These are phyloP conservation scores for Bradynema listronoti DNA, from an alignment of 1,140 invertebrate genomes.

Conservation along the genomic window DNA sequence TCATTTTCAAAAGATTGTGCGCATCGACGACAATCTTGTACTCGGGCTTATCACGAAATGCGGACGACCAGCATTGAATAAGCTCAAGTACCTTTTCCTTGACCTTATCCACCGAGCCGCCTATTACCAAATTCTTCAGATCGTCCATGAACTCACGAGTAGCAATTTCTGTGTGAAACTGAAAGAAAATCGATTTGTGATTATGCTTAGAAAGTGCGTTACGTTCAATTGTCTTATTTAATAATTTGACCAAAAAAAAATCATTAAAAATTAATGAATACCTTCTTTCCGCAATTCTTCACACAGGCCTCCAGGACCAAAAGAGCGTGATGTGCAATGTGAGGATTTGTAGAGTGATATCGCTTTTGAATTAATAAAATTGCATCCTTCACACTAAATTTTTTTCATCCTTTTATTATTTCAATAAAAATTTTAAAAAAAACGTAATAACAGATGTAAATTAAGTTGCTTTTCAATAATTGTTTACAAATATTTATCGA, in stretches of 20 bases:
- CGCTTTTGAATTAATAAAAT: constrained; percentile 48
- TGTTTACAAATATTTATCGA: too few species aligned
- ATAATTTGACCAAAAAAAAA: constrained; percentile 1
- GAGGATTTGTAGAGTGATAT: constrained; percentile 46
- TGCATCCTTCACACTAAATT: constrained; percentile 47
- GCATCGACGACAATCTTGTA: constrained; percentile 70
- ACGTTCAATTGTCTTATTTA: not conserved
- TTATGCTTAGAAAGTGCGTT: constrained; percentile 14
- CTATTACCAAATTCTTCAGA: constrained; percentile 65
- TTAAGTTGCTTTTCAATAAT: too few species aligned
- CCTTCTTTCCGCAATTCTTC: constrained; percentile 81
- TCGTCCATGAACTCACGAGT: constrained; percentile 89
- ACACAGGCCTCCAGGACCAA: constrained; percentile 83
- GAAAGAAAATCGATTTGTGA: constrained; percentile 33
- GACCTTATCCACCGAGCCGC: constrained; percentile 36
- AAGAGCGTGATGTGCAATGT: constrained; percentile 54
- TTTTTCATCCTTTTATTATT: not conserved
- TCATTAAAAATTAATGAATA: constrained; percentile 13
- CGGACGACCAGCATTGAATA: constrained; percentile 92
- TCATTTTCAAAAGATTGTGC: constrained; percentile 51
- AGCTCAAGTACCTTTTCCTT: constrained; percentile 82
- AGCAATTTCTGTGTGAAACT: constrained; percentile 85
- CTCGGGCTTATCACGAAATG: constrained; percentile 81
- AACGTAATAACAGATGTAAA: not conserved
- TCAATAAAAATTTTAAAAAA: not conserved